Evolutionary conservation across 30 jellyfish, hydroid and myxozoan genomes (phyloP).

Genomic region (Aurelia coerulea): DNA sequence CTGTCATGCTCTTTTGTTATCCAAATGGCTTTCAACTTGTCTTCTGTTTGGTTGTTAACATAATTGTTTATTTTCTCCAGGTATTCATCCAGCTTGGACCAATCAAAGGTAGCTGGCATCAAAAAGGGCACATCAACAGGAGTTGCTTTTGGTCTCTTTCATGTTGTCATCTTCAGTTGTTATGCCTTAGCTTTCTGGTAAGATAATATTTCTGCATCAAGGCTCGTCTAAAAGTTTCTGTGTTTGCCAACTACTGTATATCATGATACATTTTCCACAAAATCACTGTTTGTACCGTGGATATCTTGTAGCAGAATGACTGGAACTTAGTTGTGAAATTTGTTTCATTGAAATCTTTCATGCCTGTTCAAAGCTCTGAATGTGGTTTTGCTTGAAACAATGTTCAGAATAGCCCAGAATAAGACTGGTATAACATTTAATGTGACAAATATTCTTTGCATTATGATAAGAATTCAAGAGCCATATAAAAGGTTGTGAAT

Average conservation of each 20-base stretch:
- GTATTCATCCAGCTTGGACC: constrained; percentile 68
- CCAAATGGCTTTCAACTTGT: too few relatives aligned
- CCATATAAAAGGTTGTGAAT: too few relatives aligned
- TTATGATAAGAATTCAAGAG: too few relatives aligned
- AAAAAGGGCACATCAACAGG: constrained; percentile 87
- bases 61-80: constrained; percentile 26
- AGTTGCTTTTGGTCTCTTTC: constrained; percentile 89
- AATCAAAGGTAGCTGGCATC: constrained; percentile 93
- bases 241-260: neutral
- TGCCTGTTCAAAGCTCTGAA: too few relatives aligned
- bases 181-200: constrained; percentile 95
- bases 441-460: too few relatives aligned
- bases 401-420: too few relatives aligned
- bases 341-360: too few relatives aligned
- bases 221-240: too few relatives aligned
- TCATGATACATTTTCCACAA: neutral
- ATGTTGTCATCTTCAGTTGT: constrained; percentile 90
- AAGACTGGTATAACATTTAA: too few relatives aligned
- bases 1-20: too few relatives aligned
- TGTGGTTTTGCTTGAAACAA: too few relatives aligned
- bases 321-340: neutral
- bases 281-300: neutral
- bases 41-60: too few relatives aligned
- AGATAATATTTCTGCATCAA: neutral
- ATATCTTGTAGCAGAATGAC: neutral